A percentile compares a stretch with the other conserved stretches of the same genome.
Evolutionary conservation across 2,888 invertebrate genomes (phyloP).

Genomic region (Bhutanitis thaidina): DNA sequence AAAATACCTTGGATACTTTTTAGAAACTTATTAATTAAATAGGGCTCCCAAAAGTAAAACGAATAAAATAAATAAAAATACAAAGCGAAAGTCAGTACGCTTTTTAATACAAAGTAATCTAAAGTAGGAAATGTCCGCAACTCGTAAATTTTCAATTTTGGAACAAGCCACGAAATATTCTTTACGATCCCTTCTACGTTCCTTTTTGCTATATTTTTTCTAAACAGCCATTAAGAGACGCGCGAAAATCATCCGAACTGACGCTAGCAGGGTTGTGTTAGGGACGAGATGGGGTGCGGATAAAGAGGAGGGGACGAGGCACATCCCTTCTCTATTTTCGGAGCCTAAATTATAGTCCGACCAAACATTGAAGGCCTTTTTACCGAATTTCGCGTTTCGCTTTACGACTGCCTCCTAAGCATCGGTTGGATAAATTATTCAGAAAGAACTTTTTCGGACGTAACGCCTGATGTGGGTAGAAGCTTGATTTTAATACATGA

Average conservation of each 20-base stretch:
- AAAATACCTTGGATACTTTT: too few relatives aligned
- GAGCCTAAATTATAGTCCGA: conserved; percentile 73
- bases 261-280: conserved; percentile 43
- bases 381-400: conserved; percentile 71
- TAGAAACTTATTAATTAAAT: too few relatives aligned
- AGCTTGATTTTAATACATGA: conserved; percentile 22
- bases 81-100: too few relatives aligned
- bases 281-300: conserved; percentile 16
- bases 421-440: conserved; percentile 70
- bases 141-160: conserved; percentile 32
- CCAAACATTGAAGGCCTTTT: conserved; percentile 76
- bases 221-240: conserved; percentile 56
- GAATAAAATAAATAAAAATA: too few relatives aligned
- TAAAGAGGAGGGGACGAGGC: conserved; percentile 28
- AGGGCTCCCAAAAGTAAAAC: too few relatives aligned
- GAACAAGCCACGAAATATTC: conserved; percentile 29
- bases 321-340: conserved; percentile 70
- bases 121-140: too few relatives aligned
- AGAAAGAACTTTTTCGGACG: conserved; percentile 42
- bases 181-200: conserved; percentile 9
- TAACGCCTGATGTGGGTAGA: conserved; percentile 45
- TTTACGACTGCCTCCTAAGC: conserved; percentile 71
- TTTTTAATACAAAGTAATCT: too few relatives aligned
- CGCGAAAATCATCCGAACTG: conserved; percentile 63
- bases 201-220: conserved; percentile 47